Evolutionary conservation across 2,888 invertebrate genomes (phyloP).

Genomic region (Ormia ochracea): DNA sequence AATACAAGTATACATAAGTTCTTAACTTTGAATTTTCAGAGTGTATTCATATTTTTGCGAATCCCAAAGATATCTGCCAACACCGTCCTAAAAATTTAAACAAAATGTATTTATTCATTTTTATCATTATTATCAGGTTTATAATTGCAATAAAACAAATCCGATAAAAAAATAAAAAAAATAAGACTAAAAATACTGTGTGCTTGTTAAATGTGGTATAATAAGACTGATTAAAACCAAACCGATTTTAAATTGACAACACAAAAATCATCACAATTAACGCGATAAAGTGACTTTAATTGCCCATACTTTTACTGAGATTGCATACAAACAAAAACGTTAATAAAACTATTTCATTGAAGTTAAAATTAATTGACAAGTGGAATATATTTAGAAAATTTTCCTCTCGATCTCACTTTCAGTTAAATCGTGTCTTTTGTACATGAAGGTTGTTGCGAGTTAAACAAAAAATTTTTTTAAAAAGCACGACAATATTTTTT

Average conservation of each 20-base stretch:
- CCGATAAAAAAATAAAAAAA: neutral
- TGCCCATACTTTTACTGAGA: constrained; percentile 43
- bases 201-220: neutral
- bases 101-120: neutral
- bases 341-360: constrained; percentile 13
- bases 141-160: neutral
- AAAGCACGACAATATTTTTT: neutral
- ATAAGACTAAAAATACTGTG: neutral
- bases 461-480: neutral
- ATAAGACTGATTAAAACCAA: neutral
- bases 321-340: constrained; percentile 6
- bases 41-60: neutral
- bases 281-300: constrained; percentile 48
- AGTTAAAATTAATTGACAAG: constrained; percentile 23
- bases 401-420: neutral
- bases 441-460: constrained; percentile 15
- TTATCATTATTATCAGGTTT: neutral
- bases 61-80: neutral
- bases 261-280: constrained; percentile 5
- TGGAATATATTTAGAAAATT: neutral
- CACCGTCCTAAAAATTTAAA: neutral
- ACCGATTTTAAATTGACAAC: neutral
- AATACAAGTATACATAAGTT: neutral
- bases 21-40: neutral
- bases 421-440: constrained; percentile 7